Base-by-base conservation (phyloP, 2,888 invertebrate genomes). In the Junonia oenone region DNA sequence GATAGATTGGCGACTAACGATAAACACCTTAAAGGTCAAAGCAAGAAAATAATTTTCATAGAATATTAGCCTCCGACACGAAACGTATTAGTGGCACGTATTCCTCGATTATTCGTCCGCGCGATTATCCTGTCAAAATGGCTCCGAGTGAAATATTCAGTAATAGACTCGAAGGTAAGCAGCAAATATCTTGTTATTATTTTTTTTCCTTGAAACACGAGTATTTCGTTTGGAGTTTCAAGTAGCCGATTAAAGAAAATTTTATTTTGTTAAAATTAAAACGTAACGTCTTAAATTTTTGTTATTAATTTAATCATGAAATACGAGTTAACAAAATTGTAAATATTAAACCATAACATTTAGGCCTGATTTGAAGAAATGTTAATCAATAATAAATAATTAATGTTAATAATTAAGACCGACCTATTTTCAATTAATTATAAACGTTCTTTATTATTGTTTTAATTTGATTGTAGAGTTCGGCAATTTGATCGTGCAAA, bases 121-220 rank as follows among this genome's bases (percentile, higher is more conserved):
- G 38, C 43, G 40, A 56, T 59, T 56, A 51, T 51, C 56, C 48
- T 56, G 59, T 59, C 59, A 59, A 40, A 50, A 50, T 45, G 27
- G 46, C 15, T 47, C n/a, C 14, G 40, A 35, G 47, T 56, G 31
- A 51, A 51, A 33, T 51, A 56, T 56, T 51, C 19, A 51, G 26
- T 56, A 26, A 38, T 26, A 15, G n/a, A 8, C 45, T 13, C 15
- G 22, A 43, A 26, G 13, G 22, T 43, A 26, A 26, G 22, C 43
- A n/a, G 22, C 6, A 15, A 14, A 43, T 26, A 26, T 43, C 13
- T 43, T 26, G 26, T 43, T 43, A 43, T 43, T 38, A 13, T 13
- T 43, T 43, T 19, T 3, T 26, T 26, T 43, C 26, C 22, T 5
- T 22, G 22, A 26, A 26, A 43, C 17, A 17, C 26, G 8, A 43